Evolutionary conservation across 2,888 invertebrate genomes (phyloP).

Genomic region (Galerucella pusilla): DNA sequence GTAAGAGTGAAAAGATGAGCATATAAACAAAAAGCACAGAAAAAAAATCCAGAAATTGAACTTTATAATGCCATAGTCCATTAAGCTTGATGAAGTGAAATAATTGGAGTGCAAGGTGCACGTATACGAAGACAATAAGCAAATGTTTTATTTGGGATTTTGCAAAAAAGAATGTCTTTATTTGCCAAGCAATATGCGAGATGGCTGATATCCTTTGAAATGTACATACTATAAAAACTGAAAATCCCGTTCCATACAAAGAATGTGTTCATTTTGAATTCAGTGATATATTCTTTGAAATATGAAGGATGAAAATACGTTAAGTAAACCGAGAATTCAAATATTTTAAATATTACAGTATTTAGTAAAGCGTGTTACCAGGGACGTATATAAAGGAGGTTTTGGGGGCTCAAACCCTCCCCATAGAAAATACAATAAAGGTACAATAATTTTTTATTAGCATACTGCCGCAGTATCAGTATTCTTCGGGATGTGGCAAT

Average conservation of each 20-base stretch:
- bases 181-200: background rate
- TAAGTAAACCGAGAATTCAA: too few relatives aligned
- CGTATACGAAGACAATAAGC: background rate
- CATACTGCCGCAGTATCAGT: too few relatives aligned
- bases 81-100: slow-evolving; percentile 20
- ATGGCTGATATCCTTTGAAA: background rate
- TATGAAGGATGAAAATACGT: background rate
- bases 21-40: background rate
- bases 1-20: background rate
- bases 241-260: background rate
- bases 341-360: too few relatives aligned
- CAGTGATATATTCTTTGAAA: background rate
- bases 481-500: too few relatives aligned
- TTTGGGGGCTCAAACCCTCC: too few relatives aligned
- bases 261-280: background rate
- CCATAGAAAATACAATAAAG: too few relatives aligned
- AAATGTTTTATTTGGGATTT: slow-evolving; percentile 3
- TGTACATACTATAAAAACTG: background rate
- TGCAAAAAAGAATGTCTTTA: background rate
- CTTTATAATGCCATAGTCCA: slow-evolving; percentile 8
- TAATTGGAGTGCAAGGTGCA: slow-evolving; percentile 16
- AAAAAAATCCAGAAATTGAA: background rate
- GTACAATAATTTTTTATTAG: too few relatives aligned
- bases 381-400: too few relatives aligned
- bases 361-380: too few relatives aligned